phyloP scores from a whole-genome alignment of 2,113 vertebrate genomes.

The Sakesphorus luctuosus region DNA sequence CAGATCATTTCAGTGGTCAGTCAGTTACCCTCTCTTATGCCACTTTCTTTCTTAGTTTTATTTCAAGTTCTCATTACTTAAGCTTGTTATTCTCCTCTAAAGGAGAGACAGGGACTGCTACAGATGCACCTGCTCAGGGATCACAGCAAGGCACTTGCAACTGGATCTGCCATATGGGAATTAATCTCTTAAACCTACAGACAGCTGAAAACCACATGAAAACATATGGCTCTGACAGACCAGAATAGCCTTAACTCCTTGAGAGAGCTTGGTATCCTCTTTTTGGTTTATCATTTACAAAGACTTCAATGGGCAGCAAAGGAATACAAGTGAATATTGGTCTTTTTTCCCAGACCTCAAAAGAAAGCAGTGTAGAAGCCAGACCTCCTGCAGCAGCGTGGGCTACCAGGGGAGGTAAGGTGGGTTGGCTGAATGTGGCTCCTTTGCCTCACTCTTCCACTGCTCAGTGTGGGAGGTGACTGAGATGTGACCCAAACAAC shows the following conservation, averaged over 20 bases:
- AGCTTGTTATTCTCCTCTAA: neutral
- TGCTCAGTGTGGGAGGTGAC: neutral
- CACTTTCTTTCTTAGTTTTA: neutral
- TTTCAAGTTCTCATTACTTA: neutral
- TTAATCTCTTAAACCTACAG: neutral
- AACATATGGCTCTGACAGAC: neutral
- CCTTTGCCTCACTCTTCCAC: neutral
- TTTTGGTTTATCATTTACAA: neutral
- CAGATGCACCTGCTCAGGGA: neutral
- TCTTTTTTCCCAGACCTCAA: neutral
- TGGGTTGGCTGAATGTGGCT: neutral
- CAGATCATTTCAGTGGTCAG: neutral
- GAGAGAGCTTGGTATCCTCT: neutral
- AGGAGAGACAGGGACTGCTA: neutral
- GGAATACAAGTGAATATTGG: neutral
- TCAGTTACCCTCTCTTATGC: neutral
- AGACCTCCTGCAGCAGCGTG: neutral
- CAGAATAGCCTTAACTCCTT: neutral
- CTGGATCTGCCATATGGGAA: neutral
- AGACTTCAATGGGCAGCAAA: neutral
- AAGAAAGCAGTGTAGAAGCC: neutral
- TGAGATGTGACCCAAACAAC: rapidly evolving
- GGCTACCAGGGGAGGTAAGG: neutral
- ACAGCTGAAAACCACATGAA: neutral
- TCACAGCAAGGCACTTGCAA: neutral